Evolutionary conservation across 2,797 vertebrate genomes (phyloP).

Genomic region (Podarcis lilfordi): DNA sequence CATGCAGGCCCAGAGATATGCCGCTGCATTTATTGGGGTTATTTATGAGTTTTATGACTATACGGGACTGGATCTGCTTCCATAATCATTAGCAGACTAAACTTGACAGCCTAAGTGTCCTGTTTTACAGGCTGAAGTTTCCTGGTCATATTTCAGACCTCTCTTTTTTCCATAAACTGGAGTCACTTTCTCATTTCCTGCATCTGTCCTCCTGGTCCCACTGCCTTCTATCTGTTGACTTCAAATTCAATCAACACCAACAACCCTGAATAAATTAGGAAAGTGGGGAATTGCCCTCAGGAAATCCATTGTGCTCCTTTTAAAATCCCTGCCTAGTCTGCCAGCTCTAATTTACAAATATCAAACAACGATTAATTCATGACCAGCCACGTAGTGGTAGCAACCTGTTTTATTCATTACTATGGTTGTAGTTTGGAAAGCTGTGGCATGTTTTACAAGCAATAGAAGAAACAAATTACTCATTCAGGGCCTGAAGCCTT

Average conservation of each 20-base stretch:
- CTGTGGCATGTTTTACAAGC: conserved; percentile 39
- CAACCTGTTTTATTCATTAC: conserved; percentile 55
- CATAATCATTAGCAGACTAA: conserved; percentile 39
- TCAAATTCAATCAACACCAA: conserved; percentile 45
- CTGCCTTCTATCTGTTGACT: conserved; percentile 47
- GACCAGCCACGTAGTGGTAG: conserved; percentile 19
- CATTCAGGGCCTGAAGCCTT: conserved; percentile 7
- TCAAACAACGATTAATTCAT: conserved; percentile 66
- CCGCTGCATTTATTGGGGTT: conserved; percentile 21
- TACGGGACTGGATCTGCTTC: conserved; percentile 9
- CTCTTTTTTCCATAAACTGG: conserved; percentile 50
- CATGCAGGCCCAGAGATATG: conserved; percentile 14
- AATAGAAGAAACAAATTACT: conserved; percentile 34
- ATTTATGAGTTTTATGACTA: conserved; percentile 24
- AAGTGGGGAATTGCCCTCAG: conserved; percentile 52
- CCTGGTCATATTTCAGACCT: conserved; percentile 31
- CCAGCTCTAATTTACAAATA: conserved; percentile 56
- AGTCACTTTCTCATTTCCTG: conserved; percentile 56
- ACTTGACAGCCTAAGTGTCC: conserved; percentile 4
- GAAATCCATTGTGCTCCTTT: conserved; percentile 31
- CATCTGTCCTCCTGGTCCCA: conserved; percentile 28
- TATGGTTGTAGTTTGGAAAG: conserved; percentile 45
- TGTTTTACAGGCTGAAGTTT: conserved; percentile 17
- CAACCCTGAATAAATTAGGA: conserved; percentile 45
- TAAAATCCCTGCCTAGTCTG: conserved; percentile 52